These are phyloP conservation scores for Hydriomena furcata DNA, from an alignment of 2,888 invertebrate species.

Conservation along the genomic window DNA sequence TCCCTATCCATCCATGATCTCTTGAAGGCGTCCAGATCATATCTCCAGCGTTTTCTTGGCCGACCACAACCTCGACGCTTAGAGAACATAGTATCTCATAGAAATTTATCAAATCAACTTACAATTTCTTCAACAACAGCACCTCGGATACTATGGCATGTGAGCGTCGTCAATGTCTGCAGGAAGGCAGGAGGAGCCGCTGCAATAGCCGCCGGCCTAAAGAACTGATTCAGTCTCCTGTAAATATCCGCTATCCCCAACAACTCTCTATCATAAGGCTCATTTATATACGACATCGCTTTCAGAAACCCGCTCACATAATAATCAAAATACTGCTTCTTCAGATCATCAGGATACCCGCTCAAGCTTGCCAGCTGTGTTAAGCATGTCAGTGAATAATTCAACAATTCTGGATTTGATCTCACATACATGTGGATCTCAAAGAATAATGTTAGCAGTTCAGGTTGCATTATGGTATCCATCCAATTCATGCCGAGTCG, in stretches of 20 bases:
- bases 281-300: slow-evolving; percentile 67
- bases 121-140: slow-evolving; percentile 75
- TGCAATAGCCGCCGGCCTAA: slow-evolving; percentile 68
- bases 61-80: too few relatives aligned
- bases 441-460: slow-evolving; percentile 90
- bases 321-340: slow-evolving; percentile 74
- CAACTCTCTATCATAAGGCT: slow-evolving; percentile 72
- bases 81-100: neutral
- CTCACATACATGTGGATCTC: slow-evolving; percentile 92
- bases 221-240: slow-evolving; percentile 72
- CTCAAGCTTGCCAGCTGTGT: slow-evolving; percentile 87
- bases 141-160: slow-evolving; percentile 73
- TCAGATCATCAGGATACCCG: slow-evolving; percentile 63
- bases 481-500: slow-evolving; percentile 88
- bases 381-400: slow-evolving; percentile 91
- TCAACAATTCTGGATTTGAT: slow-evolving; percentile 88
- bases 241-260: slow-evolving; percentile 76
- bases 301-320: slow-evolving; percentile 74
- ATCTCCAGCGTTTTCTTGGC: too few relatives aligned
- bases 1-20: too few relatives aligned
- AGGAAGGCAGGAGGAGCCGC: slow-evolving; percentile 68
- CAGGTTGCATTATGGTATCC: slow-evolving; percentile 89
- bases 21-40: too few relatives aligned
- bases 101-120: slow-evolving; percentile 38
- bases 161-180: slow-evolving; percentile 70